Evolutionary conservation across 2,888 invertebrate species (phyloP).

Genomic region (Nowickia ferox): DNA sequence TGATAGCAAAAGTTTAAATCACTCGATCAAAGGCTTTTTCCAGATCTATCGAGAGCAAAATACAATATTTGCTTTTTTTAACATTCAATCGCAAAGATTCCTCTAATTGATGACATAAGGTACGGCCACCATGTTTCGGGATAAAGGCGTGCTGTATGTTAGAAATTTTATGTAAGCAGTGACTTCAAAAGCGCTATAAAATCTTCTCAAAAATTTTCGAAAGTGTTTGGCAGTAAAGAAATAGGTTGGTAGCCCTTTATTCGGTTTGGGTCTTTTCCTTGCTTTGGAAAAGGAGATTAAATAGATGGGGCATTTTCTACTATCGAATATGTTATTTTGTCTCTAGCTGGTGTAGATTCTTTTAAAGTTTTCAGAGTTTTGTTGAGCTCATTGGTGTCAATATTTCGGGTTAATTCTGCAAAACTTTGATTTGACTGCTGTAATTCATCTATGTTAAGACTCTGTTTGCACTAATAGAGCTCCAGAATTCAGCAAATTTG

Average conservation of each 20-base stretch:
- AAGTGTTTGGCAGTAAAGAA: too few species aligned
- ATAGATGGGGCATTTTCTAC: background rate
- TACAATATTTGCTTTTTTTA: background rate
- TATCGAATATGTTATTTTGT: conserved; percentile 44
- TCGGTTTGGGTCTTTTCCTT: too few species aligned
- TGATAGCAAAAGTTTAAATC: background rate
- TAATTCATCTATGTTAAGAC: background rate
- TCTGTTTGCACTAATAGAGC: conserved; percentile 10
- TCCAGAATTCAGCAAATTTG: conserved; percentile 14
- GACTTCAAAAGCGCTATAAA: conserved; percentile 19
- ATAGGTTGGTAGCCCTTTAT: too few species aligned
- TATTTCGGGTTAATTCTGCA: background rate
- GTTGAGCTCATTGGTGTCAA: background rate
- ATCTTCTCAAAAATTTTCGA: too few species aligned
- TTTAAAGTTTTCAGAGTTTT: background rate
- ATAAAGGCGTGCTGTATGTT: background rate
- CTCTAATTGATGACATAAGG: background rate
- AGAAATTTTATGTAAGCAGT: background rate
- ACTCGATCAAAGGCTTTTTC: background rate
- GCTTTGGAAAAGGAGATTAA: background rate
- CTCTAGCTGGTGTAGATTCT: background rate
- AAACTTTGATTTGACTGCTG: background rate
- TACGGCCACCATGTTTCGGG: background rate
- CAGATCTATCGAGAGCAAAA: background rate
- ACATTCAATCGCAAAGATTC: background rate